phyloP scores from a whole-genome alignment of 2,113 vertebrate genomes.

The Anhinga rufa region DNA sequence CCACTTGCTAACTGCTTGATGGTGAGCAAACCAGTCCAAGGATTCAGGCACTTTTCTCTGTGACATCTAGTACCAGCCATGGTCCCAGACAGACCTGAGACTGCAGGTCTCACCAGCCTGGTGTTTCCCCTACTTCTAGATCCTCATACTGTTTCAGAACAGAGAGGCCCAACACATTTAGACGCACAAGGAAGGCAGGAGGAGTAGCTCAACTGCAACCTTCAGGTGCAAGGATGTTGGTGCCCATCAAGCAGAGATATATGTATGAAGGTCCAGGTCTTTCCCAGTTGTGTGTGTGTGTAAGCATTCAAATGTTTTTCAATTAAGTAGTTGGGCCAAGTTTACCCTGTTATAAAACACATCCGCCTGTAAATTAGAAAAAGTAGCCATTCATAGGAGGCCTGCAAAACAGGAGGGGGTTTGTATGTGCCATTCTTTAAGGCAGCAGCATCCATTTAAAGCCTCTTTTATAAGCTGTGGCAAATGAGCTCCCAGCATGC shows the following conservation, averaged over 20 bases:
- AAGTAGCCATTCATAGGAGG: background rate
- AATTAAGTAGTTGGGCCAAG: background rate
- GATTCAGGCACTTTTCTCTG: background rate
- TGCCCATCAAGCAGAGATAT: background rate
- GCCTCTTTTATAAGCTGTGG: background rate
- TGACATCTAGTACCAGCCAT: background rate
- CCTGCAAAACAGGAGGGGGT: background rate
- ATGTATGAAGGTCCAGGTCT: background rate
- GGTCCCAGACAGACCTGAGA: background rate
- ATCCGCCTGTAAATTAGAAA: background rate
- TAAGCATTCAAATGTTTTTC: background rate
- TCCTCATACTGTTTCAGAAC: background rate
- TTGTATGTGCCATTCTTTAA: background rate
- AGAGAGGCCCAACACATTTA: background rate
- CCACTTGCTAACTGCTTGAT: background rate
- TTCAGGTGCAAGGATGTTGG: background rate
- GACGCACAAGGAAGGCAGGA: background rate
- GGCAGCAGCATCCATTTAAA: background rate
- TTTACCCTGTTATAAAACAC: background rate
- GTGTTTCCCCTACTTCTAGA: background rate
- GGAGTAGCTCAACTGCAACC: background rate
- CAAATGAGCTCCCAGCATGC: background rate
- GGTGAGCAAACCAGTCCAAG: background rate
- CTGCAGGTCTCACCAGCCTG: background rate
- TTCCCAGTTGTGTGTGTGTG: background rate